phyloP scores from a whole-genome alignment of 2,797 vertebrate species.

The Pseudotriccus pelzelni region DNA sequence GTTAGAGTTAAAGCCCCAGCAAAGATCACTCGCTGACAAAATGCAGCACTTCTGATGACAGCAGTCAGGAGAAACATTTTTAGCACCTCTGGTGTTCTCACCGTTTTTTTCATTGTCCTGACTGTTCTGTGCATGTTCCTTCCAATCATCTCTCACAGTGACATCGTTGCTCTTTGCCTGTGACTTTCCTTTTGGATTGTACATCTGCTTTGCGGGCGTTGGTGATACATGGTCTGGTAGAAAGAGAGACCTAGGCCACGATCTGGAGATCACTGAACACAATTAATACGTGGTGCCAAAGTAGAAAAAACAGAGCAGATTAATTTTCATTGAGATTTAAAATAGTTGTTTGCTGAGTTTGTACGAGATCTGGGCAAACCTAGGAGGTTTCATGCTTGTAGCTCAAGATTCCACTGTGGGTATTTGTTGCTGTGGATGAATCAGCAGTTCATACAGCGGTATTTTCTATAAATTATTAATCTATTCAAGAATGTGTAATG shows the following conservation, averaged over 20 bases:
- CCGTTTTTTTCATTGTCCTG: slow-evolving; percentile 53
- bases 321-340: not conserved
- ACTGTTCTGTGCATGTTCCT: not conserved
- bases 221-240: slow-evolving; percentile 31
- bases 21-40: not conserved
- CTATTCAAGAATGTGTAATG: not conserved
- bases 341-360: not conserved
- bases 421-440: not conserved
- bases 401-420: not conserved
- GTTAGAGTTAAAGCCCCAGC: not conserved
- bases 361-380: not conserved
- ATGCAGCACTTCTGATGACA: not conserved
- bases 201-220: slow-evolving; percentile 44
- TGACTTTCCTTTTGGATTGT: slow-evolving; percentile 52
- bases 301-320: not conserved
- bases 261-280: not conserved
- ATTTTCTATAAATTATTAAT: not conserved
- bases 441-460: not conserved
- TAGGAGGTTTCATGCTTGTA: not conserved
- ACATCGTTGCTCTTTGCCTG: slow-evolving; percentile 56
- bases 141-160: slow-evolving; percentile 31
- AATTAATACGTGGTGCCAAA: not conserved
- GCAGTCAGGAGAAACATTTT: not conserved
- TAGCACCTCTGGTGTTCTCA: not conserved
- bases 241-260: too few relatives aligned